Base-by-base conservation (phyloP, 2,888 invertebrate species). In the Rhimphoctona megacephalus region DNA sequence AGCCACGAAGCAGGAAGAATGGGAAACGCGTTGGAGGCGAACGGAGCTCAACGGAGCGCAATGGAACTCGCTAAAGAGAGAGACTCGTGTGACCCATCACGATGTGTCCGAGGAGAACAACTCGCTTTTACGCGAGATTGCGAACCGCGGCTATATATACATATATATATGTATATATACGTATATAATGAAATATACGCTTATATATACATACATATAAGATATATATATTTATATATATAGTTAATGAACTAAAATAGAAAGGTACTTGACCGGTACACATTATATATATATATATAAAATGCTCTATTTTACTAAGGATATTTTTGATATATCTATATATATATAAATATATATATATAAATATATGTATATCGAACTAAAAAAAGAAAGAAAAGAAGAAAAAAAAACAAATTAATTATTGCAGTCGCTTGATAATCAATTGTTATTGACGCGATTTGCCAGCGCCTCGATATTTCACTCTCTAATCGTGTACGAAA, bases 301-400 rank as follows among this genome's bases (percentile, higher is more conserved):
- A 91, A 93, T 93, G 91, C 91, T 94, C 93, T 94, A 94, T 94
- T 94, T 94, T 94, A 94, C 89, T 94, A 94, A 94, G 93, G 92
- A 94, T 94, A 94, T 94, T 94, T 94, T 94, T 94, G 94, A 94
- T 94, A 94, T 94, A 93, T 93, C 91, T 93, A 92, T 93, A 93
- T 92, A 91, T 90, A 91, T 90, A 91, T 90, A 89, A 90, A 90
- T 87, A 85, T 85, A 84, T 85, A 74, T 85, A 81, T 39, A 39
- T 39, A 69, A 67, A 89, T 89, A 88, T 90, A 88, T 91, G 87
- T 90, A 90, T 90, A 91, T 91, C 89, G 89, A 89, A 88, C 87
- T 88, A 87, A 89, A 90, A 76, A 76, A 86, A 81, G 79, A 85
- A 83, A 70, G 43, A 74, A 69, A 67, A 70, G 72, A 77, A 83